These are phyloP conservation scores for Arothron firmamentum DNA, from an alignment of 2,113 vertebrate species.

Conservation along the genomic window DNA sequence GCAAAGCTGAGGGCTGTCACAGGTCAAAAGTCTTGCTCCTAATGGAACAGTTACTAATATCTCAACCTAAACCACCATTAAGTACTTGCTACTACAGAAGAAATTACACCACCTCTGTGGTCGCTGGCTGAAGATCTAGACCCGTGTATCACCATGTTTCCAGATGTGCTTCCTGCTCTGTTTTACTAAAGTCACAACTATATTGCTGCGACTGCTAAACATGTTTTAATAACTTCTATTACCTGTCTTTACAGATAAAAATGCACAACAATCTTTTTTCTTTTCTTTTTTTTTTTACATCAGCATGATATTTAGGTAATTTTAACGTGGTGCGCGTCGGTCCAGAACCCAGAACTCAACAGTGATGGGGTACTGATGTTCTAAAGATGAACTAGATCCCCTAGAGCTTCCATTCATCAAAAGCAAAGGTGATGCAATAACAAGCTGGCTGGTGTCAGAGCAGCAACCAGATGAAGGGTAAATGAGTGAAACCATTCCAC, in stretches of 20 bases:
- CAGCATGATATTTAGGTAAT: background rate
- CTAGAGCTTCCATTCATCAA: too few relatives aligned
- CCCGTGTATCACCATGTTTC: background rate
- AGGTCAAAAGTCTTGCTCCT: constrained; percentile 63
- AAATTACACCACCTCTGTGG: background rate
- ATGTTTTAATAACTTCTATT: too few relatives aligned
- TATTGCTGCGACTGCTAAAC: too few relatives aligned
- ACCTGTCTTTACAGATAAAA: background rate
- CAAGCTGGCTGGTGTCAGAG: constrained; percentile 3
- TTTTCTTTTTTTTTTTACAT: background rate
- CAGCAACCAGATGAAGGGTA: constrained; percentile 14
- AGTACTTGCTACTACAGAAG: constrained; percentile 24
- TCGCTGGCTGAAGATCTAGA: background rate
- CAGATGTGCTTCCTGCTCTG: too few relatives aligned
- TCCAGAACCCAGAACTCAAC: too few relatives aligned
- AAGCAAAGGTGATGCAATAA: background rate
- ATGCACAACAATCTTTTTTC: background rate
- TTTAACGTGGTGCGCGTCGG: background rate
- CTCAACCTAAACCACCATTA: constrained; percentile 20
- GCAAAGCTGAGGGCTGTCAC: constrained; percentile 54
- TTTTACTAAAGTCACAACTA: too few relatives aligned
- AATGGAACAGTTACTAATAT: constrained; percentile 51
- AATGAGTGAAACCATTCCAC: constrained; percentile 9
- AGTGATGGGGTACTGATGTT: too few relatives aligned
- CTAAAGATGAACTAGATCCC: too few relatives aligned